Evolutionary conservation across 2,888 invertebrate genomes (phyloP), one percentile per base, ranked within the genome.

Genomic region (Metellina segmentata): DNA sequence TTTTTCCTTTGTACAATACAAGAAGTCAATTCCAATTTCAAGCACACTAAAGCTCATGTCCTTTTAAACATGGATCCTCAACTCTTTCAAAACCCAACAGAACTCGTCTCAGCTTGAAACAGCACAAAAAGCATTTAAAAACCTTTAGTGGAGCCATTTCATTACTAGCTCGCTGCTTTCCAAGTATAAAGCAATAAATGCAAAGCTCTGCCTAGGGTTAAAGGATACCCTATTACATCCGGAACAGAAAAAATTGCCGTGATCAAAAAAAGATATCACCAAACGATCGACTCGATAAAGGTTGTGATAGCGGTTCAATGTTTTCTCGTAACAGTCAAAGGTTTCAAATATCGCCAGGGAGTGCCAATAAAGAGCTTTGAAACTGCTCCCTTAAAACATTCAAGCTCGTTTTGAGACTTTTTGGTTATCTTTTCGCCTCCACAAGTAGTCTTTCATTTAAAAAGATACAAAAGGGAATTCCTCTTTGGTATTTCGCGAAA

Each of bases 321-420:
- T 87, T 87, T 87, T 87, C 72, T 72, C 48, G 52, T 87, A 87
- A 87, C 72, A 87, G 69, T 72, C 87, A 79, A 87, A 79, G 87
- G 87, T 87, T 87, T 79, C 78, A 49, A 79, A 78, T 71, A 78
- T 86, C 86, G 78, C 48, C 86, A 78, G 52, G 8, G 52, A 87
- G 71, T 87, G 87, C 79, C 87, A 87, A 87, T 87, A 87, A 87
- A 87, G 79, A 72, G 49, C 16, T 53, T 53, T 49, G 16, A 20
- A 79, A 79, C 61, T 79, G 61, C 71, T 79, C 79, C 52, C 77
- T 77, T 78, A 77, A 85, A 78, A 34, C 61, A 77, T 48, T 52
- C 49, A 75, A 61, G 49, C 69, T 48, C 53, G 34, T 85, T 85
- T 85, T 51, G n/a, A 7, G 70, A 49, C 7, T 34, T 34, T 85